Evolutionary conservation across 2,797 vertebrate species (phyloP).

Genomic region (Acrossocheilus wenchowensis): DNA sequence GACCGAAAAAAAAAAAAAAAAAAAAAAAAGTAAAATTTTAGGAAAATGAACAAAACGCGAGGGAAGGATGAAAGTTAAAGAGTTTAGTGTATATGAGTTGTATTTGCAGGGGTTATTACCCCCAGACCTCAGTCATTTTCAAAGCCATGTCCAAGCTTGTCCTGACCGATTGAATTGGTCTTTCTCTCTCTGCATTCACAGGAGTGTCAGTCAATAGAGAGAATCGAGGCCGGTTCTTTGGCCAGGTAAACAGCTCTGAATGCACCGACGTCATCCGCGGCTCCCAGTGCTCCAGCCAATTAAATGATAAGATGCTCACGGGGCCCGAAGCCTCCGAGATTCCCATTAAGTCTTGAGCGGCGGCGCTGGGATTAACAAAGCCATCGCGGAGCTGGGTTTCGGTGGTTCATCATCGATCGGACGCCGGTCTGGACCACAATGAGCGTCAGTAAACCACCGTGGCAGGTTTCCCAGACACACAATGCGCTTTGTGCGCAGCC

Average conservation of each 20-base stretch:
- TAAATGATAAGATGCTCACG: slow-evolving; percentile 62
- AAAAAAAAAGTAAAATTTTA: too few relatives aligned
- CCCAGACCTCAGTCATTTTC: too few relatives aligned
- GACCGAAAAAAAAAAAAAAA: too few relatives aligned
- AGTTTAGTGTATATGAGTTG: too few relatives aligned
- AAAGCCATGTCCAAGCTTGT: slow-evolving; percentile 21
- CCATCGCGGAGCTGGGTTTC: slow-evolving; percentile 7
- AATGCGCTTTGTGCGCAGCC: slow-evolving; percentile 24
- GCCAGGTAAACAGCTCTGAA: slow-evolving; percentile 55
- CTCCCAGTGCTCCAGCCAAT: slow-evolving; percentile 60
- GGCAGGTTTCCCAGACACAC: slow-evolving; percentile 20
- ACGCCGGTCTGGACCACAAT: slow-evolving; percentile 1
- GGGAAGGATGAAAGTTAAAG: too few relatives aligned
- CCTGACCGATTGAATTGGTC: slow-evolving; percentile 39
- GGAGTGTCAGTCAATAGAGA: slow-evolving; percentile 39
- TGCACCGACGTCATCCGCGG: slow-evolving; percentile 43
- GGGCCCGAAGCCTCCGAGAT: slow-evolving; percentile 36
- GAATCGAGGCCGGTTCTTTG: background rate
- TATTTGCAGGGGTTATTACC: too few relatives aligned
- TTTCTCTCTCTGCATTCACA: slow-evolving; percentile 38
- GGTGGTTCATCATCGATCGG: slow-evolving; percentile 32
- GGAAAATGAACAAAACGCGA: too few relatives aligned
- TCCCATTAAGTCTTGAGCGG: slow-evolving; percentile 48
- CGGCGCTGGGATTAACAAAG: slow-evolving; percentile 49
- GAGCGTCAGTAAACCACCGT: slow-evolving; percentile 16